phyloP scores from a whole-genome alignment of 2,113 vertebrate species.

The Crotophaga sulcirostris region DNA sequence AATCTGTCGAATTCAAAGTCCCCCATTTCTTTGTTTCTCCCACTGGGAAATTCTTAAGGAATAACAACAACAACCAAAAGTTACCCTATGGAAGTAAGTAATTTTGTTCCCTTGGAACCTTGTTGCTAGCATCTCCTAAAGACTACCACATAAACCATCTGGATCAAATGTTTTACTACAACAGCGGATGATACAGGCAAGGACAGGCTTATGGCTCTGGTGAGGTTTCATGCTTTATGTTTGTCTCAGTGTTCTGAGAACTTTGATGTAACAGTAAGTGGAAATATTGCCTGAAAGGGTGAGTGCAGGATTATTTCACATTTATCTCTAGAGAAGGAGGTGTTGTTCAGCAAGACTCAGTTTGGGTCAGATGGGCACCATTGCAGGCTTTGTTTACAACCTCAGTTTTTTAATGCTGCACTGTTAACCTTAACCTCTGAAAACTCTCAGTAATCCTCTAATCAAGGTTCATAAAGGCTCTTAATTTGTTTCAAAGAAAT shows the following conservation, averaged over 20 bases:
- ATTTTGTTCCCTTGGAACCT: background rate
- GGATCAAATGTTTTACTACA: background rate
- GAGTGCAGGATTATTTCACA: background rate
- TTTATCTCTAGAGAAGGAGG: background rate
- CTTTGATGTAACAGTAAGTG: background rate
- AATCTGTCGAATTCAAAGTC: background rate
- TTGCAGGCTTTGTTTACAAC: background rate
- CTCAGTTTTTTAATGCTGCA: background rate
- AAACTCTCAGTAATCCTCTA: background rate
- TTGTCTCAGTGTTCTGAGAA: background rate
- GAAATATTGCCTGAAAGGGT: background rate
- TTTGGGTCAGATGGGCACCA: background rate
- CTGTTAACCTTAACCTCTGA: background rate
- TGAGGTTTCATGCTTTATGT: background rate
- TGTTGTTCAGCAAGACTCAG: background rate
- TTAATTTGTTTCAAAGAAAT: background rate
- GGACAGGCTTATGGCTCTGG: background rate
- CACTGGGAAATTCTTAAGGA: background rate
- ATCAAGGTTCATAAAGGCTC: background rate
- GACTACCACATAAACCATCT: background rate
- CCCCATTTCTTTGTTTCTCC: background rate
- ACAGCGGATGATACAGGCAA: rapidly evolving
- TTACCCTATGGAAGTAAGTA: background rate
- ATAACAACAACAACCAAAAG: background rate
- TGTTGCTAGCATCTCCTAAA: background rate